Evolutionary conservation across 1,140 invertebrate species (phyloP), one percentile per base, ranked within the genome.

Genomic region (Orchesella cincta): DNA sequence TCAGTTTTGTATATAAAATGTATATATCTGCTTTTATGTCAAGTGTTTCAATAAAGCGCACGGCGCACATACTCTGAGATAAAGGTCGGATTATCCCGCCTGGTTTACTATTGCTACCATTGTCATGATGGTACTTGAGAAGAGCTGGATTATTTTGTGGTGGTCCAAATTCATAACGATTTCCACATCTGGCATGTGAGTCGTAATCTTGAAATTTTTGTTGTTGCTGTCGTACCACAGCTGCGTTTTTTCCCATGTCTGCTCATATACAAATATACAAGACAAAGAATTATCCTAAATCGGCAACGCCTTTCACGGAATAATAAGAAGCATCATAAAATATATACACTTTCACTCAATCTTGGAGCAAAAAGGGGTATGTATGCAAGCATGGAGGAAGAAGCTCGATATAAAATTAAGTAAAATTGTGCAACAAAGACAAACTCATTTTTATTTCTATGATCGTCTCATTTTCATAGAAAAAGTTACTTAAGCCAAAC

Each of bases 141-240:
- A 33, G 28, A 29, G 52, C 52, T 18, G 12, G 3, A 57, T 23
- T 57, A n/a, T 23, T 14, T 67, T 8, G 29, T 29, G 76, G 34
- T 51, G 76, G 79, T 33, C 71, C 79, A 51, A 80, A 76, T 70
- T 80, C 79, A 57, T 80, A 80, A n/a, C 76, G 76, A 74, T 80
- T 80, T 36, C 73, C 74, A 62, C 76, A 77, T 26, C 76, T 46
- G 28, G 54, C 46, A 64, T 76, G 76, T 23, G 76, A 54, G 3
- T 80, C 76, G 46, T 72, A 80, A 39, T 80, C 79, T 76, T 62
- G 73, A 71, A 70, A 78, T 62, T 78, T 78, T 31, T 73, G 72
- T 18, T 77, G 71, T 26, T 71, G 51, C 33, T 57, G 72, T 71
- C 72, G 36, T 5, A 75, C 72, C 34, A 46, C 33, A 33, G 76